These are phyloP conservation scores for Centropyge bicolor DNA, from an alignment of 2,797 vertebrate genomes.

Conservation along the genomic window DNA sequence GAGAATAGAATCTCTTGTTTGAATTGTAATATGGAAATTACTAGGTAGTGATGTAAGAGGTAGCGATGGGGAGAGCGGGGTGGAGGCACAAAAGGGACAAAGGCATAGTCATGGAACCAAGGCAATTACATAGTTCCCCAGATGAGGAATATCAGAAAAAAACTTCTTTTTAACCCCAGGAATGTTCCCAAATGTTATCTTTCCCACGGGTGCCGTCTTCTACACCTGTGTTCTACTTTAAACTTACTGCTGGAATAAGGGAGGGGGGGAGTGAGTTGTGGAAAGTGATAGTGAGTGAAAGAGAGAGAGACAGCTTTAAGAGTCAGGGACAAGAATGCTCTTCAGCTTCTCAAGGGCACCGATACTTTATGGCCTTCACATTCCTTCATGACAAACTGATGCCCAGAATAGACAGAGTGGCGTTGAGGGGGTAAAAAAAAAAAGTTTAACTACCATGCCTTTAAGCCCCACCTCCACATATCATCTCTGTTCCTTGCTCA, in stretches of 20 bases:
- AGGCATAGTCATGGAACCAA: conserved; percentile 67
- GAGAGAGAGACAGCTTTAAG: conserved; percentile 70
- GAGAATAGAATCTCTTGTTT: conserved; percentile 68
- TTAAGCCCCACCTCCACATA: conserved; percentile 56
- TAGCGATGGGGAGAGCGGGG: conserved; percentile 51
- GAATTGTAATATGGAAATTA: conserved; percentile 78
- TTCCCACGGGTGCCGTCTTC: conserved; percentile 69
- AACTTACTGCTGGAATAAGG: conserved; percentile 61
- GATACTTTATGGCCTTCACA: conserved; percentile 81
- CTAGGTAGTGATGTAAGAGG: conserved; percentile 77
- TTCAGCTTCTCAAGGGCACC: conserved; percentile 81
- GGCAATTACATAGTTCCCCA: conserved; percentile 72
- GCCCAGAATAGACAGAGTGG: conserved; percentile 77
- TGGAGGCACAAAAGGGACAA: conserved; percentile 69
- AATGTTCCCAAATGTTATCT: conserved; percentile 78
- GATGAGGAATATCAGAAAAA: conserved; percentile 61
- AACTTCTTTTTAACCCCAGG: conserved; percentile 64
- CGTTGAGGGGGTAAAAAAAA: conserved; percentile 13
- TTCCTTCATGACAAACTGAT: conserved; percentile 81
- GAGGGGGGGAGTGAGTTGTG: conserved; percentile 53
- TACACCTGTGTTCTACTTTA: conserved; percentile 80
- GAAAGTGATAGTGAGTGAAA: conserved; percentile 71
- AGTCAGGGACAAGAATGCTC: conserved; percentile 76
- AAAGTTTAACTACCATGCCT: conserved; percentile 61
- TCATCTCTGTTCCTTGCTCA: conserved; percentile 62